Percentiles rank a stretch among this genome's conserved stretches.
phyloP scores from a whole-genome alignment of 2,888 invertebrate genomes.

The Kuschelorhynchus macadamiae region DNA sequence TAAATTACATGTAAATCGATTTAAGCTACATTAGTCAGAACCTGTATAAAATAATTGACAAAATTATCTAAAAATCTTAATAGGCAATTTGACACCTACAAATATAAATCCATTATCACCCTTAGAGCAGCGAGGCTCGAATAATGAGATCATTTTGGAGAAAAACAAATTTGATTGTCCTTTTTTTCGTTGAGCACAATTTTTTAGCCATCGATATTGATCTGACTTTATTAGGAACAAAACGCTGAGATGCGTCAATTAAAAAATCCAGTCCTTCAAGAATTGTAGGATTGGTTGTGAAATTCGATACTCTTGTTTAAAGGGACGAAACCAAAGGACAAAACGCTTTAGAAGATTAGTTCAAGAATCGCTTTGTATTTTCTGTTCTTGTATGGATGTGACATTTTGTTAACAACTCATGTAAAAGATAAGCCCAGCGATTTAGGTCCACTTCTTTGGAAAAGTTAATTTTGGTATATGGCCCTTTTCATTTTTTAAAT shows the following conservation, averaged over 20 bases:
- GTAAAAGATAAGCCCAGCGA: no score
- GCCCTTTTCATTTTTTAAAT: no score
- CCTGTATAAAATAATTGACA: slow-evolving; percentile 5
- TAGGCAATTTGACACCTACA: slow-evolving; percentile 46
- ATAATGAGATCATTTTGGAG: slow-evolving; percentile 42
- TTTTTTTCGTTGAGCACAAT: slow-evolving; percentile 37
- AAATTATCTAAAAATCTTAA: slow-evolving; percentile 40
- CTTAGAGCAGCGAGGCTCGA: slow-evolving; percentile 19
- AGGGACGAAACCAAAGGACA: slow-evolving; percentile 6
- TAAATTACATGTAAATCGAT: no score
- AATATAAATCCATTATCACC: slow-evolving; percentile 42
- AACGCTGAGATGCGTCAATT: slow-evolving; percentile 39
- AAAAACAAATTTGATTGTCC: slow-evolving; percentile 43
- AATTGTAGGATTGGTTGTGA: slow-evolving; percentile 3
- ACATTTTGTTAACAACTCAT: slow-evolving; percentile 14
- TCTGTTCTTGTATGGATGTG: background rate
- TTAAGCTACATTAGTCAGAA: no score
- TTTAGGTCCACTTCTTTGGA: no score
- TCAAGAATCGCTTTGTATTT: background rate
- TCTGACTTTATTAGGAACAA: slow-evolving; percentile 30
- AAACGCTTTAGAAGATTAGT: slow-evolving; percentile 9
- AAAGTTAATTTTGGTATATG: no score
- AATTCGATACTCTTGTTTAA: slow-evolving; percentile 30
- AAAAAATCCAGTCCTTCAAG: slow-evolving; percentile 7
- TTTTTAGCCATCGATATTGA: slow-evolving; percentile 40